Evolutionary conservation across 2,888 invertebrate genomes (phyloP).

Genomic region (Spisula subtruncata): DNA sequence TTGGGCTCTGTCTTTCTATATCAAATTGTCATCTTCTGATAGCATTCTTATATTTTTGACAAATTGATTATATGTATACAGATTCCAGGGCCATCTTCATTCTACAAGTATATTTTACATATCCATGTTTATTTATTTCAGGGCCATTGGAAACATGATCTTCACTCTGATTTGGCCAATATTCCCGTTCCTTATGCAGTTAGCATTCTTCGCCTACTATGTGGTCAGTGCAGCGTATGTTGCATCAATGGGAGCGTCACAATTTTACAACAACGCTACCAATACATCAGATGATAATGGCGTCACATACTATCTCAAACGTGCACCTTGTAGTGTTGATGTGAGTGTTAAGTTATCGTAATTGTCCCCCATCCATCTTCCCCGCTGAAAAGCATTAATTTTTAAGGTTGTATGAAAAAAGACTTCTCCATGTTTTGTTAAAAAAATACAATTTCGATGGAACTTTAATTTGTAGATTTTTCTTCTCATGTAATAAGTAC

Average conservation of each 20-base stretch:
- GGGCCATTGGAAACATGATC: conserved; percentile 95
- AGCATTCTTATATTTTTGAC: neutral
- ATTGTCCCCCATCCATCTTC: no score
- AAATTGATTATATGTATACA: neutral
- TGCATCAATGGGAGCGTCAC: conserved; percentile 81
- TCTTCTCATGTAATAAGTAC: no score
- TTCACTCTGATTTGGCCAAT: conserved; percentile 96
- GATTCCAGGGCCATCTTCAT: neutral
- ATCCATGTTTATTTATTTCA: conserved; percentile 88
- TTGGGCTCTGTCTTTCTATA: no score
- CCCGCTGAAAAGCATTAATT: no score
- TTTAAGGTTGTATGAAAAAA: no score
- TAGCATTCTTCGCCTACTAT: conserved; percentile 92
- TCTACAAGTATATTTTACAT: neutral
- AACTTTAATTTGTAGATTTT: no score
- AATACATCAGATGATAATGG: conserved; percentile 73
- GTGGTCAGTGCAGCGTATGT: conserved; percentile 90
- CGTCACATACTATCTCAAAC: conserved; percentile 72
- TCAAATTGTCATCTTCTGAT: neutral
- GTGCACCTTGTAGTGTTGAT: conserved; percentile 79
- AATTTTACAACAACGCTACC: conserved; percentile 80
- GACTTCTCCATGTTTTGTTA: no score
- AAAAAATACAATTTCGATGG: no score
- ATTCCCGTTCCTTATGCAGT: conserved; percentile 95
- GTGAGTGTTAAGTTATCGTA: conserved; percentile 68